phyloP scores from a whole-genome alignment of 2,888 invertebrate species.

The Panzeria rudis region DNA sequence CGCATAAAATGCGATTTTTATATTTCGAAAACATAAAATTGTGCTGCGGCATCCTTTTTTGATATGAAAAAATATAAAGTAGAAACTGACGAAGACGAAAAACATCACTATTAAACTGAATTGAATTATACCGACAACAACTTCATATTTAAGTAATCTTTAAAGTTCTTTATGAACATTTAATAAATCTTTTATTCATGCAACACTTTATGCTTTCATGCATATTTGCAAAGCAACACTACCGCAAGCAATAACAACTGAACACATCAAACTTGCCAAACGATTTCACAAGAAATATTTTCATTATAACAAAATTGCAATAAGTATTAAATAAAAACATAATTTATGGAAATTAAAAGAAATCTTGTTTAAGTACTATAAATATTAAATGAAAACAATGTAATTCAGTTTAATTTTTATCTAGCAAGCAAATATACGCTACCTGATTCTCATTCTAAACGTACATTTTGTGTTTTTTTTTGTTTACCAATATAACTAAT shows the following conservation, averaged over 20 bases:
- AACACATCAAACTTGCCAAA: conserved; percentile 19
- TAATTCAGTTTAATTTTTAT: not conserved
- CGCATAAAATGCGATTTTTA: conserved; percentile 74
- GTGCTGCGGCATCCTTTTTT: conserved; percentile 75
- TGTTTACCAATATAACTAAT: no score
- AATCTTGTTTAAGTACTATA: not conserved
- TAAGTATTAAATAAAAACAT: conserved; percentile 18
- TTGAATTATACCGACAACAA: conserved; percentile 69
- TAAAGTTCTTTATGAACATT: conserved; percentile 73
- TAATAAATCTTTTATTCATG: conserved; percentile 75
- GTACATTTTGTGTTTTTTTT: no score
- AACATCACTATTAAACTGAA: conserved; percentile 61
- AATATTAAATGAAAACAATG: not conserved
- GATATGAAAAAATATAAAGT: conserved; percentile 61
- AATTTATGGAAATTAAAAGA: not conserved
- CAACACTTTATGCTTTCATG: conserved; percentile 70
- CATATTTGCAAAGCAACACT: conserved; percentile 63
- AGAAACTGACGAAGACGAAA: conserved; percentile 43
- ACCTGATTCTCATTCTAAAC: no score
- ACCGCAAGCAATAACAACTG: conserved; percentile 15
- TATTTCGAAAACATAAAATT: conserved; percentile 73
- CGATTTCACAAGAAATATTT: conserved; percentile 34
- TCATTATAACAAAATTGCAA: conserved; percentile 25
- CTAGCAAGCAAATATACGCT: no score
- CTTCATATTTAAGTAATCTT: conserved; percentile 74